Evolutionary conservation across 1,140 invertebrate species (phyloP).

Genomic region (Grapholita molesta): DNA sequence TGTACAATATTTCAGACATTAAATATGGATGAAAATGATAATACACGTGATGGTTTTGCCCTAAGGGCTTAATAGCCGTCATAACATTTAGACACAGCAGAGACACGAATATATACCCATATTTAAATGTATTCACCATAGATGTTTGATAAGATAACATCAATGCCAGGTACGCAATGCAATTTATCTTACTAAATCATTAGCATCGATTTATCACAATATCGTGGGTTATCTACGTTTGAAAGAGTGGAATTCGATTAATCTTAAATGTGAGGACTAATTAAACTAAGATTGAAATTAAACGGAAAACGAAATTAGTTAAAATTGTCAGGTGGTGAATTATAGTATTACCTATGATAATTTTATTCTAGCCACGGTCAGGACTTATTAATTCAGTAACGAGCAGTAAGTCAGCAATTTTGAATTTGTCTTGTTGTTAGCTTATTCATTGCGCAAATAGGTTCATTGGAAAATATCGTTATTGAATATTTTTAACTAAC

Average conservation of each 20-base stretch:
- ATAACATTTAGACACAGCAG: neutral
- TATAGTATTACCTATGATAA: conserved; percentile 3
- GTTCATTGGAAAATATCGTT: neutral
- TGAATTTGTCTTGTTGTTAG: neutral
- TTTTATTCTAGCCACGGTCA: conserved; percentile 13
- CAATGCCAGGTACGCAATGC: conserved; percentile 10
- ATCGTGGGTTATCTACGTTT: conserved; percentile 5
- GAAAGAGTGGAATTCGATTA: conserved; percentile 31
- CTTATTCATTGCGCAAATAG: neutral
- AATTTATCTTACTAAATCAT: conserved; percentile 18
- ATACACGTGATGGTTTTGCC: no score
- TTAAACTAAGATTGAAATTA: conserved; percentile 39
- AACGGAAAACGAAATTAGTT: conserved; percentile 15
- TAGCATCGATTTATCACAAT: conserved; percentile 31
- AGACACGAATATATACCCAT: neutral
- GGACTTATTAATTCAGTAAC: conserved; percentile 13
- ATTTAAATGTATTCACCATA: conserved; percentile 10
- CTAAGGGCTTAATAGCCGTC: neutral
- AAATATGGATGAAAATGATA: no score
- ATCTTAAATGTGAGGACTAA: conserved; percentile 39
- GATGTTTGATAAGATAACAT: conserved; percentile 9
- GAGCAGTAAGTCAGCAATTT: conserved; percentile 11
- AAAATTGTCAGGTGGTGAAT: conserved; percentile 5
- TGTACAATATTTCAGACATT: neutral
- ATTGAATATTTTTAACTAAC: neutral